Base-by-base conservation (phyloP, 1,140 invertebrate species). In the Scaptomyza pallida region DNA sequence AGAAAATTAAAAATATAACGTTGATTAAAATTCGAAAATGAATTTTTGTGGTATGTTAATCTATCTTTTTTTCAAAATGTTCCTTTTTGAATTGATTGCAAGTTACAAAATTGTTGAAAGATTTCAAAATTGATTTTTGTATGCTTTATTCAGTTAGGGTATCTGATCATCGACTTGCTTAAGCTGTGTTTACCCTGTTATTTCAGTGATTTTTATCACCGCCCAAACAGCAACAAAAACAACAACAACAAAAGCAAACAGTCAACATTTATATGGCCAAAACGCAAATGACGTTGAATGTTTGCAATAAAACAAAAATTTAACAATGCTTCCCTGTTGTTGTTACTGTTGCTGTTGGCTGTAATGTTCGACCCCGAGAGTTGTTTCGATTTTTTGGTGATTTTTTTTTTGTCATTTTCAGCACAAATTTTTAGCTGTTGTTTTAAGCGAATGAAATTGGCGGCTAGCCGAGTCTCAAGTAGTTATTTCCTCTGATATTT, bases 241-340 rank as follows among this genome's bases (percentile, higher is more conserved):
- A 33, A 43, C 19, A 70, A 26, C 15, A 47, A 51, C 12, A 17
- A 33, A 5, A 33, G 10, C 33, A 35, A 35, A 82, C 62, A 69
- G 70, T 45, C 67, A 67, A 69, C 72, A 63, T 72, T 85, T 79
- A 69, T 37, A 55, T 54, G 72, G 76, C 63, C 69, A 81, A 80
- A 86, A 80, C 73, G 69, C 81, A 85, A 85, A 85, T 85, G 81
- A 69, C 77, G 72, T 77, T 86, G 81, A 85, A 85, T 85, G 81
- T 74, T 83, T 64, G 76, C 77, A 77, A 86, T 86, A 85, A 85
- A 85, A 86, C 81, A 85, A 86, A 79, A 86, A 63, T 86, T 75
- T 50, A 81, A 81, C 69, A 80, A 73, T 69, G 70, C 64, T 78
- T 79, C 47, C 44, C 61, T 61, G 63, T 54, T 69, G 21, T 21